Evolutionary conservation across 2,888 invertebrate species (phyloP).

Genomic region (Rhopalosiphum nymphaeae): DNA sequence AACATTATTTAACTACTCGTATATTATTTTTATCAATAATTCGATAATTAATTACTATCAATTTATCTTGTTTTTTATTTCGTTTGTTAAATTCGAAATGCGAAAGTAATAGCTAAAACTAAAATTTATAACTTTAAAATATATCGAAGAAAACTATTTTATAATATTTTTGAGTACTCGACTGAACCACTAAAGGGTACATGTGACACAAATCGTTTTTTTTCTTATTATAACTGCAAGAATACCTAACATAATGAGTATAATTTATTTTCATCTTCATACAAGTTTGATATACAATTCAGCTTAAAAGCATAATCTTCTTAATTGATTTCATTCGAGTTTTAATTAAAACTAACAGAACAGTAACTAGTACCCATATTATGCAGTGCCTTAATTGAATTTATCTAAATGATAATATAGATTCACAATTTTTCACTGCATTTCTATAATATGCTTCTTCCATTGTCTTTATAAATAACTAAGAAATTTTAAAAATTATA

Average conservation of each 20-base stretch:
- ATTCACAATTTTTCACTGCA: neutral
- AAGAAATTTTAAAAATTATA: neutral
- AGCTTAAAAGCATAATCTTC: neutral
- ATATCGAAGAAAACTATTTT: neutral
- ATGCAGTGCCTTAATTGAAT: neutral
- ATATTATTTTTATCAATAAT: neutral
- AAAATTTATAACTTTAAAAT: neutral
- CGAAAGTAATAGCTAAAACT: neutral
- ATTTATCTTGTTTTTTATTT: neutral
- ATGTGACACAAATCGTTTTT: neutral
- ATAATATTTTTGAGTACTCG: neutral
- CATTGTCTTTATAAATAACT: neutral
- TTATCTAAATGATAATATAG: neutral
- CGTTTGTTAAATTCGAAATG: neutral
- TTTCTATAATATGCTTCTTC: neutral
- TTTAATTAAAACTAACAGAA: neutral
- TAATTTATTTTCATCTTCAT: neutral
- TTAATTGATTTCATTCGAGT: neutral
- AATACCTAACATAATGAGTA: neutral
- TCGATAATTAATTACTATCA: neutral
- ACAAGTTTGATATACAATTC: neutral
- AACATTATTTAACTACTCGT: neutral
- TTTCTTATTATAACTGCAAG: too few relatives aligned
- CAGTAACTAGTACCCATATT: neutral
- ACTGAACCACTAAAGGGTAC: neutral